These are phyloP conservation scores for Sorex fumeus DNA, from an alignment of 2,113 vertebrate genomes.

Conservation along the genomic window DNA sequence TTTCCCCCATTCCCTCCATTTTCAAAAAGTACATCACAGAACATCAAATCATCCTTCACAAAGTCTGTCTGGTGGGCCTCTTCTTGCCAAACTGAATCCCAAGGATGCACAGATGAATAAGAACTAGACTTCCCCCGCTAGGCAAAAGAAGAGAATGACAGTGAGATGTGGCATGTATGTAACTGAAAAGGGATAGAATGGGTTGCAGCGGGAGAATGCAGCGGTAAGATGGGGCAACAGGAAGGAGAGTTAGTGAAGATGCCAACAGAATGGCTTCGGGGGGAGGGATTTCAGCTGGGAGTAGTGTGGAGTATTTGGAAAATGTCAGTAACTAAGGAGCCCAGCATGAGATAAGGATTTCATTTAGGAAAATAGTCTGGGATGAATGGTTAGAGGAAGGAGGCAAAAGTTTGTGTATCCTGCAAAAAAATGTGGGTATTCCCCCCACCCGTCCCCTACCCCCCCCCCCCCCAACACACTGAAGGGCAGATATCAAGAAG, in stretches of 20 bases:
- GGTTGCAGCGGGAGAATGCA: neutral
- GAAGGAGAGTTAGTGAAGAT: neutral
- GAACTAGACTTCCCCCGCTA: neutral
- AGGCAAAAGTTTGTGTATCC: neutral
- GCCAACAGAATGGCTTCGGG: neutral
- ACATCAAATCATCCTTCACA: conserved; percentile 16
- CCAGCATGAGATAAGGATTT: neutral
- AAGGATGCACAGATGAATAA: neutral
- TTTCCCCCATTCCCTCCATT: conserved; percentile 24
- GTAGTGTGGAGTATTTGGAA: neutral
- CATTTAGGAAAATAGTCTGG: neutral
- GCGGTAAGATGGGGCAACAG: neutral
- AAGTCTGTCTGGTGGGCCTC: neutral
- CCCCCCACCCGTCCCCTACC: no score
- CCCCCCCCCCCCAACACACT: neutral
- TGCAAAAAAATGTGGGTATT: neutral
- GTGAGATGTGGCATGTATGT: no score
- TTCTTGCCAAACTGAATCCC: neutral
- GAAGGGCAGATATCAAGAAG: neutral
- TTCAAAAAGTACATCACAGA: neutral
- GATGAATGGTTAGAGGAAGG: neutral
- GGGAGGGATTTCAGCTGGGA: neutral
- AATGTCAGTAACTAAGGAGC: neutral
- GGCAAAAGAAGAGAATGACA: neutral
- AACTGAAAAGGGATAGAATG: neutral